These are phyloP conservation scores for Drosophila mimetica DNA, from an alignment of 2,888 invertebrate genomes.

Conservation along the genomic window DNA sequence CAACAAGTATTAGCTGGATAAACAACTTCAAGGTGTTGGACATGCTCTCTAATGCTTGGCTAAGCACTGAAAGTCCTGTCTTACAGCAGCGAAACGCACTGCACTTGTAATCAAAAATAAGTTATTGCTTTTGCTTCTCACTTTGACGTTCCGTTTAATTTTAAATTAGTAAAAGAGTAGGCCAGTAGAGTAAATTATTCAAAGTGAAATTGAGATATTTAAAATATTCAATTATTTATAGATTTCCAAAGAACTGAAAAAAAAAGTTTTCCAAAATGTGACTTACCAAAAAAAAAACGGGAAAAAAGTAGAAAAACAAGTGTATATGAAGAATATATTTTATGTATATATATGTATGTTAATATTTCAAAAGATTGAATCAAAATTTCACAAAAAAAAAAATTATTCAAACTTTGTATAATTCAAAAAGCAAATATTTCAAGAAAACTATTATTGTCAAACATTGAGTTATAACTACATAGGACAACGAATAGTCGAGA, in stretches of 20 bases:
- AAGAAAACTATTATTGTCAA: constrained; percentile 21
- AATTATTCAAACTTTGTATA: not conserved
- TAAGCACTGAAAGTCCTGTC: not conserved
- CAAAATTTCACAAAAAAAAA: not conserved
- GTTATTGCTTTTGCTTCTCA: constrained; percentile 4
- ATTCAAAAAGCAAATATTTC: not conserved
- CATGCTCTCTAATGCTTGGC: constrained; percentile 4
- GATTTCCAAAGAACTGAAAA: constrained; percentile 11
- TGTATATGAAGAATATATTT: not conserved
- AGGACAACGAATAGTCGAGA: constrained; percentile 3
- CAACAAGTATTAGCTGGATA: constrained; percentile 64
- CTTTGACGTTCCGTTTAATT: not conserved
- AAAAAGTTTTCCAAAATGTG: constrained; percentile 17
- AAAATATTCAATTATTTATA: constrained; percentile 3
- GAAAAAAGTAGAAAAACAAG: not conserved
- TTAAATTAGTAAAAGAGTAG: not conserved
- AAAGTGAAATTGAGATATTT: not conserved
- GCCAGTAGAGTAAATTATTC: not conserved
- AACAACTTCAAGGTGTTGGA: constrained; percentile 11
- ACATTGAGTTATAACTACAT: constrained; percentile 7
- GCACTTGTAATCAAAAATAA: constrained; percentile 9
- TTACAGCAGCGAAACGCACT: constrained; percentile 6
- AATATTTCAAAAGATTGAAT: not conserved
- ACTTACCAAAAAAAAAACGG: constrained; percentile 8
- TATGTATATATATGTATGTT: not conserved